Base-by-base conservation (phyloP, 2,888 invertebrate species). In the Gandaritis pyraliata region DNA sequence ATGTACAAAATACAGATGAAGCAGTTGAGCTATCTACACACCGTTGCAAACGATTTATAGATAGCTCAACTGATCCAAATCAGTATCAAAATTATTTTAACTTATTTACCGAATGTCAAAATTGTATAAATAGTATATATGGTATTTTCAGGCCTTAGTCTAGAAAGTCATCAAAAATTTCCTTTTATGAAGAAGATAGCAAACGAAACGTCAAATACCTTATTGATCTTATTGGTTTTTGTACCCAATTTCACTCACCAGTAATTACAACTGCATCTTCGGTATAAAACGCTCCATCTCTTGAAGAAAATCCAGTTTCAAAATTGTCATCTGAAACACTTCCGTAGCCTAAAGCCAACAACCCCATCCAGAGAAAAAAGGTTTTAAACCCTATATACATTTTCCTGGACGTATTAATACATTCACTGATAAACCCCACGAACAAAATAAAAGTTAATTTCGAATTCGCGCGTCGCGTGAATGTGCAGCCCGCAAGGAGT, bases 211-310 rank as follows among this genome's bases (percentile, higher is more conserved):
- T 33, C 10, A 33, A 8, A 8, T 33, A 33, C 10, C 10, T 11
- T 8, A 33, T 10, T 33, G n/a, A 15, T 8, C 15, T 13, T 8
- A 15, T 41, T 41, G n/a, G 18, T 45, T 12, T 18, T 45, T 46
- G n/a, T 46, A 46, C 12, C 7, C 5, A 46, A 48, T 51, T 64
- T 49, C 10, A 68, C 89, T 88, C 74, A 93, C 93, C 93, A 71
- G 90, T 90, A 59, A 93, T 72, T 69, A 92, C 81, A 70, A 93
- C 86, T 62, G 92, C 87, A 79, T 93, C 93, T 29, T 92, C 85
- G 2, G 88, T 88, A 68, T 90, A 90, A 76, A 85, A 83, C 16
- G 81, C 88, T 70, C 88, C 90, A 74, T 90, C 83, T 71, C 75
- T 80, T 59, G 79, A 78, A 16, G 90, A 89, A 84, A 90, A 88